A percentile compares a stretch with the other conserved stretches of the same genome.
These are phyloP conservation scores for Clarias magur DNA, from an alignment of 2,113 vertebrate genomes.

Conservation along the genomic window DNA sequence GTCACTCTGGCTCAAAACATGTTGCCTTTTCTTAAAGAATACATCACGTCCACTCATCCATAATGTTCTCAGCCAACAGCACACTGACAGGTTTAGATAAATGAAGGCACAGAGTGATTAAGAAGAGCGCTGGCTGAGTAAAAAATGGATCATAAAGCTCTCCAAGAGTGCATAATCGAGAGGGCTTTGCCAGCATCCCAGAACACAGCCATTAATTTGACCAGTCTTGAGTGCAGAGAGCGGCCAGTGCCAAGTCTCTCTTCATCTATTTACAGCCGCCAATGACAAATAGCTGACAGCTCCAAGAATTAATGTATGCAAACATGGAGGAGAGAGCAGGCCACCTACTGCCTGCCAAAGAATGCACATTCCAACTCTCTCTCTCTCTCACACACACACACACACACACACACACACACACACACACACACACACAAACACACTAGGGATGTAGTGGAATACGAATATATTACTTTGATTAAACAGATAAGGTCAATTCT, in stretches of 20 bases:
- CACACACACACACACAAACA: not conserved
- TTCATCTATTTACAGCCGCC: constrained; percentile 28
- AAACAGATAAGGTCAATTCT: not conserved
- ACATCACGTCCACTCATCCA: not conserved
- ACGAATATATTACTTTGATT: not conserved
- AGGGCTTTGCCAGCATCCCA: not conserved
- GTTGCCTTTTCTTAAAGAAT: not conserved
- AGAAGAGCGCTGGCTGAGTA: not conserved
- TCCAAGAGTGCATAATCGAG: constrained; percentile 12
- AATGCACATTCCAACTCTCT: constrained; percentile 43
- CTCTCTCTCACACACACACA: not conserved
- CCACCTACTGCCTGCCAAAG: constrained; percentile 37
- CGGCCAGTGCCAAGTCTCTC: constrained; percentile 19
- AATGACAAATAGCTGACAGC: constrained; percentile 43
- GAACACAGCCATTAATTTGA: constrained; percentile 2
- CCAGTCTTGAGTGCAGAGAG: not conserved
- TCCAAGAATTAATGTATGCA: constrained; percentile 45
- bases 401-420: not conserved
- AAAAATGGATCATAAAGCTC: constrained; percentile 17
- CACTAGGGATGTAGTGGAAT: not conserved
- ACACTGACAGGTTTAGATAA: not conserved
- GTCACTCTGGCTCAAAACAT: not conserved
- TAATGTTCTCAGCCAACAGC: constrained; percentile 8
- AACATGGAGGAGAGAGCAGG: constrained; percentile 40
- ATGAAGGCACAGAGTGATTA: not conserved